These are phyloP conservation scores for Macrosteles quadrilineatus DNA, from an alignment of 1,140 invertebrate species.

Conservation along the genomic window DNA sequence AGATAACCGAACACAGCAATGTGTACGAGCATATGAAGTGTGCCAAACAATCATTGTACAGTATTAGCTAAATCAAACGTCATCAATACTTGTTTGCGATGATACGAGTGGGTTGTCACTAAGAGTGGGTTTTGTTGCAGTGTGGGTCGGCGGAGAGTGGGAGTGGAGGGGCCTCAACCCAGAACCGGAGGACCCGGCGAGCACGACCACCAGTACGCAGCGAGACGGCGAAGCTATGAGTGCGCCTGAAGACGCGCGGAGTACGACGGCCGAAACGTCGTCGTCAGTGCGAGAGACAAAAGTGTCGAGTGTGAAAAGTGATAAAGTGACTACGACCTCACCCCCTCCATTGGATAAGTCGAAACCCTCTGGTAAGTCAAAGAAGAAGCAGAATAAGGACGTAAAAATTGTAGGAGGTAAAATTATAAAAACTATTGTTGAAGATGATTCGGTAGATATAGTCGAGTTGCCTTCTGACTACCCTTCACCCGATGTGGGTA, in stretches of 20 bases:
- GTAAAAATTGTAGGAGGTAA: slow-evolving; percentile 13
- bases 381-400: slow-evolving; percentile 13
- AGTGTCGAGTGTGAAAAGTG: background rate
- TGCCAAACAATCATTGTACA: too few relatives aligned
- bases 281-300: background rate
- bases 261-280: slow-evolving; percentile 1
- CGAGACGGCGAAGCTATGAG: too few relatives aligned
- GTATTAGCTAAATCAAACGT: too few relatives aligned
- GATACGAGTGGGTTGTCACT: too few relatives aligned
- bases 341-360: background rate
- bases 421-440: slow-evolving; percentile 3
- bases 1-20: too few relatives aligned
- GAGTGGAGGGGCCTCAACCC: too few relatives aligned
- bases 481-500: background rate
- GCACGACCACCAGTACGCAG: too few relatives aligned
- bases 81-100: too few relatives aligned
- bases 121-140: too few relatives aligned
- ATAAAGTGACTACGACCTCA: background rate
- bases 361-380: background rate
- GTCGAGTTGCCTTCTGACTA: slow-evolving; percentile 2
- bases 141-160: too few relatives aligned
- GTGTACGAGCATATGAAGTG: too few relatives aligned
- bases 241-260: background rate
- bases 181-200: too few relatives aligned
- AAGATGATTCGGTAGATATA: slow-evolving; percentile 2